A percentile compares a stretch with the other conserved stretches of the same genome.
These are phyloP conservation scores for Casuarius casuarius DNA, from an alignment of 2,113 vertebrate species.

Conservation along the genomic window DNA sequence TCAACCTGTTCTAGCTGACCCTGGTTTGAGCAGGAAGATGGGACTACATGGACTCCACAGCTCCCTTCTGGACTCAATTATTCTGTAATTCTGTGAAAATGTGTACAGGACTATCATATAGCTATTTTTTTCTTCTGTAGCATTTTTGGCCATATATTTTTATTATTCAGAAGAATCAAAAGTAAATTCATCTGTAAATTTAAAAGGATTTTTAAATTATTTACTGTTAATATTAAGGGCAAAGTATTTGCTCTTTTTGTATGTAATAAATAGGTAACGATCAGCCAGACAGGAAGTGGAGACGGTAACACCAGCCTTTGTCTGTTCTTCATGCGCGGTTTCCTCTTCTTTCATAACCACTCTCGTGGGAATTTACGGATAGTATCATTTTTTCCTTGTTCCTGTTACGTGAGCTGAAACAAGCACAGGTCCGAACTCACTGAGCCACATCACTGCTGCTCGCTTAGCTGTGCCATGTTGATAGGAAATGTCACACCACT, in stretches of 20 bases:
- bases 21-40: not conserved
- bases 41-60: not conserved
- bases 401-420: slow-evolving; percentile 10
- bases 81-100: not conserved
- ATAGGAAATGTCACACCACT: slow-evolving; percentile 33
- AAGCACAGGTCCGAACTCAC: not conserved
- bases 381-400: not conserved
- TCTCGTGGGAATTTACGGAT: slow-evolving; percentile 12
- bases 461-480: not conserved
- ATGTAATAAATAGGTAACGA: not conserved
- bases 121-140: not conserved
- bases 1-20: not conserved
- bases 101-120: not conserved
- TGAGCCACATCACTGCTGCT: slow-evolving; percentile 4
- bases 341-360: not conserved
- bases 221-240: not conserved
- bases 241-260: not conserved
- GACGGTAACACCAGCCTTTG: slow-evolving; percentile 3
- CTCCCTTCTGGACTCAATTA: not conserved
- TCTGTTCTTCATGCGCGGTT: slow-evolving; percentile 55
- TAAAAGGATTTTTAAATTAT: not conserved
- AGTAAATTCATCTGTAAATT: not conserved
- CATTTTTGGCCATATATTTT: not conserved
- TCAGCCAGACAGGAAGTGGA: not conserved
- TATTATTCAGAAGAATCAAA: not conserved